Conservation (phyloP, 2,888 invertebrate species). For the Cantharis rufa region DNA sequence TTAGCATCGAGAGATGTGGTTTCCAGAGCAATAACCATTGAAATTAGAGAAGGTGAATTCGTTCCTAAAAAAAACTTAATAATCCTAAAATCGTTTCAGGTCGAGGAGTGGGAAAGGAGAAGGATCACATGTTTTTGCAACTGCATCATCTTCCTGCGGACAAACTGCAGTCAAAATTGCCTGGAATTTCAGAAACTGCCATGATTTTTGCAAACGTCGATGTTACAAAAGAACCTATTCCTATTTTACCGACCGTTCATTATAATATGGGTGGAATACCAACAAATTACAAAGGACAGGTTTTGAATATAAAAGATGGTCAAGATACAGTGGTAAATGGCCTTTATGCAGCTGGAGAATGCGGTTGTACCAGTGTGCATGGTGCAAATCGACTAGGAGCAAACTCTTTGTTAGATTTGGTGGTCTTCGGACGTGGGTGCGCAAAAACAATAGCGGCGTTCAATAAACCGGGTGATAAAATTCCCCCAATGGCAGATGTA, state of each 20-base stretch:
- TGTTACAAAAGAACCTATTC: conserved; percentile 98
- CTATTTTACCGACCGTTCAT: conserved; percentile 98
- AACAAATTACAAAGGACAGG: conserved; percentile 96
- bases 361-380: conserved; percentile 94
- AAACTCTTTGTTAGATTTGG: conserved; percentile 96
- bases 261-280: conserved; percentile 99
- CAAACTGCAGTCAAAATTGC: conserved; percentile 80
- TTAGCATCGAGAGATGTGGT: conserved; percentile 98
- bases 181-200: conserved; percentile 98
- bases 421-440: conserved; percentile 97
- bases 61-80: not conserved
- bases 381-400: conserved; percentile 98
- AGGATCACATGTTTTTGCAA: conserved; percentile 94
- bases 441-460: conserved; percentile 86
- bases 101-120: conserved; percentile 93
- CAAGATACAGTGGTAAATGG: conserved; percentile 81
- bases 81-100: conserved; percentile 46
- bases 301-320: conserved; percentile 63
- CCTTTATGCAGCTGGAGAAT: conserved; percentile 93
- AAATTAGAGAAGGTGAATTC: conserved; percentile 84
- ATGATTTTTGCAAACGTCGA: conserved; percentile 99
- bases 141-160: conserved; percentile 96
- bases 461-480: conserved; percentile 83
- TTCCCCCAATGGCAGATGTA: conserved; percentile 73
- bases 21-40: conserved; percentile 95